These are phyloP conservation scores for Magallana angulata DNA, from an alignment of 1,140 invertebrate species.

Conservation along the genomic window DNA sequence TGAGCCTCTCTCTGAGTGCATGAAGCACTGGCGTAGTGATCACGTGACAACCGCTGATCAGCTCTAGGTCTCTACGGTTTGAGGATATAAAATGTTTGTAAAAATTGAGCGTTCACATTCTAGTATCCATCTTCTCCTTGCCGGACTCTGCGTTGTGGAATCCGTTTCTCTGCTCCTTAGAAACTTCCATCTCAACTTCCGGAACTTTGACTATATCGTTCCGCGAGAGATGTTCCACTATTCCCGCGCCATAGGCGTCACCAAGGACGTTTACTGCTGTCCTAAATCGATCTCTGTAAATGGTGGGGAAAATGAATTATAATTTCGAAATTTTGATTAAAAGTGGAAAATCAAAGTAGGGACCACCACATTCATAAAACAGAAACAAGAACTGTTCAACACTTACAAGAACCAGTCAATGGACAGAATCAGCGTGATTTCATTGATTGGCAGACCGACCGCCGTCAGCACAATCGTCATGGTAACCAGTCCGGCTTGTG, in stretches of 20 bases:
- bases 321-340: not conserved
- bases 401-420: conserved; percentile 97
- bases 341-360: not conserved
- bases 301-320: not conserved
- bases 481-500: conserved; percentile 91
- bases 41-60: no score
- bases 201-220: conserved; percentile 46
- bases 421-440: conserved; percentile 95
- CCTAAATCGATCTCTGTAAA: conserved; percentile 86
- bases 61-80: not conserved
- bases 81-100: not conserved
- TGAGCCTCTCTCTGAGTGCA: no score
- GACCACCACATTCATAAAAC: no score
- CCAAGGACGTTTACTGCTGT: conserved; percentile 84
- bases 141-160: not conserved
- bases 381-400: not conserved
- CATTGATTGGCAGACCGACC: conserved; percentile 93
- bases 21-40: no score
- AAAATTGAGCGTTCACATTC: conserved; percentile 19
- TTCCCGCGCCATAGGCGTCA: conserved; percentile 83
- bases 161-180: conserved; percentile 27
- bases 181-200: not conserved
- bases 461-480: conserved; percentile 98
- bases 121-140: conserved; percentile 16
- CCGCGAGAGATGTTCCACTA: conserved; percentile 85